These are phyloP conservation scores for Zosterops pallidus DNA, from an alignment of 2,113 vertebrate genomes.

Conservation along the genomic window DNA sequence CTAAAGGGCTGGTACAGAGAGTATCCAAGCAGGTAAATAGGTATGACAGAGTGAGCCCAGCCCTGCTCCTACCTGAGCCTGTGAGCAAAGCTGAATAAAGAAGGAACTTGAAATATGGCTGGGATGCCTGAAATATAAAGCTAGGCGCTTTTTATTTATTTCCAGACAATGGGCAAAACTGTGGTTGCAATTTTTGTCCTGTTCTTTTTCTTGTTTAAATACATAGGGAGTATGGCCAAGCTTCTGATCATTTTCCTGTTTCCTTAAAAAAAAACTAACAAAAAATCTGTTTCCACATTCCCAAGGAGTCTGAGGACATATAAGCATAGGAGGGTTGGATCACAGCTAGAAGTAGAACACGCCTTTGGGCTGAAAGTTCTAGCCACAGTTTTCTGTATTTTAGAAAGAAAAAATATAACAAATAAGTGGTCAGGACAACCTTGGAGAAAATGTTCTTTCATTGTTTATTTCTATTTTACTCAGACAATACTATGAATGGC, in stretches of 20 bases:
- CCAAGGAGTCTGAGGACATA: not conserved
- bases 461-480: not conserved
- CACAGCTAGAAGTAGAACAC: not conserved
- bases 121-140: not conserved
- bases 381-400: not conserved
- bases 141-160: not conserved
- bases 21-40: not conserved
- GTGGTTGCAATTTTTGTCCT: not conserved
- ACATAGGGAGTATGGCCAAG: not conserved
- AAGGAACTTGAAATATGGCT: not conserved
- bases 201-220: not conserved
- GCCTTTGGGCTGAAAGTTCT: not conserved
- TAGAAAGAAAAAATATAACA: not conserved
- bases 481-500: not conserved
- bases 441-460: not conserved
- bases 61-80: too few relatives aligned
- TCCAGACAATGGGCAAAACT: not conserved
- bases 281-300: not conserved
- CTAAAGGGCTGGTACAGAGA: not conserved
- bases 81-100: too few relatives aligned
- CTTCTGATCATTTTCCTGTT: not conserved
- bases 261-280: not conserved
- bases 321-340: not conserved
- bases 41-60: too few relatives aligned
- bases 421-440: not conserved